phyloP scores from a whole-genome alignment of 2,113 vertebrate genomes.

The Micronycteris hirsuta region DNA sequence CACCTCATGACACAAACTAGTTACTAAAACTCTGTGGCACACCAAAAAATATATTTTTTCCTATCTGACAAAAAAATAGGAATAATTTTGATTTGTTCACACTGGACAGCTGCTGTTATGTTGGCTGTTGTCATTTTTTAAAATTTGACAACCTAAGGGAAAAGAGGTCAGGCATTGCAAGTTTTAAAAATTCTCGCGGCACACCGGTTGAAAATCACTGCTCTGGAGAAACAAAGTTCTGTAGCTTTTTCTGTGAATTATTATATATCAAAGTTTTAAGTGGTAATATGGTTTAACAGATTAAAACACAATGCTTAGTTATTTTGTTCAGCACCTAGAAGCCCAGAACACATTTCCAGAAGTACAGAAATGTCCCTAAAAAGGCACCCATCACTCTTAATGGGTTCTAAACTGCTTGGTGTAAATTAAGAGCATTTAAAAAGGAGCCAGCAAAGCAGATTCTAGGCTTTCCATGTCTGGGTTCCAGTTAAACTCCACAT shows the following conservation, averaged over 20 bases:
- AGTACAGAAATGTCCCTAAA: neutral
- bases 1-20: too few species aligned
- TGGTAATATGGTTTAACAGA: neutral
- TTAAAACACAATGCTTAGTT: neutral
- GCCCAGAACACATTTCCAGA: neutral
- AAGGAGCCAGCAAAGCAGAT: neutral
- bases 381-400: neutral
- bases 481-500: neutral
- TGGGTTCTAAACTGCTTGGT: neutral
- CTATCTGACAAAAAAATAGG: too few species aligned
- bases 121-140: too few species aligned
- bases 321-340: neutral
- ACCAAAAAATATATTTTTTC: too few species aligned
- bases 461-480: neutral
- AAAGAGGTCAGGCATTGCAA: too few species aligned
- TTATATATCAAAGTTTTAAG: neutral
- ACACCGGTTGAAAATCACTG: too few species aligned
- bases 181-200: too few species aligned
- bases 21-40: too few species aligned
- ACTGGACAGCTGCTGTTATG: too few species aligned
- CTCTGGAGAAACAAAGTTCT: neutral
- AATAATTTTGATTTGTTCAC: too few species aligned
- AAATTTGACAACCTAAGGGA: too few species aligned
- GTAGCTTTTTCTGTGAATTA: neutral
- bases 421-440: neutral